Conservation (phyloP, 2,113 vertebrate genomes). For the Salvator merianae region DNA sequence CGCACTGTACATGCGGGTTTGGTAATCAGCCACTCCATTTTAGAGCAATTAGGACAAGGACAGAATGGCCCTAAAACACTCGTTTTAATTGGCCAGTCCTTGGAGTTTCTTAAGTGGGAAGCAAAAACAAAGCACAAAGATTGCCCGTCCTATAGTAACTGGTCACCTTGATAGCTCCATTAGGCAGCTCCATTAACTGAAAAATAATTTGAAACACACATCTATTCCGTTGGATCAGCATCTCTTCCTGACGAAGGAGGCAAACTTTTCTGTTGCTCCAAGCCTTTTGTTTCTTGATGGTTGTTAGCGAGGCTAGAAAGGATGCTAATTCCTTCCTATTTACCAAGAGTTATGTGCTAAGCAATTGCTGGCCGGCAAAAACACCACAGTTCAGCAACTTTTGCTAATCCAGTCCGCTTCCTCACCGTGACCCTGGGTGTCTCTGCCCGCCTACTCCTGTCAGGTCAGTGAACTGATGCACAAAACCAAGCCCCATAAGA, state of each 20-base stretch:
- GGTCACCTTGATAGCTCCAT: no score
- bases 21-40: no score
- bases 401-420: constrained; percentile 58
- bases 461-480: constrained; percentile 17
- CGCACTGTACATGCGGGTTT: no score
- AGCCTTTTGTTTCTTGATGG: neutral
- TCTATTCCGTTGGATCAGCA: neutral
- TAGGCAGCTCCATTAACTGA: neutral
- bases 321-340: neutral
- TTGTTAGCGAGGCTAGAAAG: neutral
- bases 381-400: constrained; percentile 44
- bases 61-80: no score
- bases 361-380: constrained; percentile 31
- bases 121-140: no score
- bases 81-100: no score
- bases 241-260: neutral
- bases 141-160: no score
- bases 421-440: constrained; percentile 42
- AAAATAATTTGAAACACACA: neutral
- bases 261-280: no score
- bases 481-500: neutral
- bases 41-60: no score
- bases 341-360: neutral
- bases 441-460: neutral
- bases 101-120: no score